phyloP scores from a whole-genome alignment of 2,888 invertebrate genomes.

The Phorcus lineatus region DNA sequence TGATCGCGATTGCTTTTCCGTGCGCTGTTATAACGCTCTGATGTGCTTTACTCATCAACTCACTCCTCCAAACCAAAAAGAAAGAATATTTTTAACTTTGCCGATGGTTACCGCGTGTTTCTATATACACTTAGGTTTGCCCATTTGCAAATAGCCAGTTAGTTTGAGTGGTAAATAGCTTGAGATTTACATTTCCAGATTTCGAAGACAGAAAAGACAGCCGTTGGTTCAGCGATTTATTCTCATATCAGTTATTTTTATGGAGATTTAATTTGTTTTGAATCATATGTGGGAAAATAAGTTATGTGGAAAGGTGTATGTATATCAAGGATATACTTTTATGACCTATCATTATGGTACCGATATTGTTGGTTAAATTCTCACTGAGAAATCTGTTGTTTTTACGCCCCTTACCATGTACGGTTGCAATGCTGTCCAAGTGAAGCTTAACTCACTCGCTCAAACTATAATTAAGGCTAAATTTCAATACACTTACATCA shows the following conservation, averaged over 20 bases:
- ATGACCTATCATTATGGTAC: no score
- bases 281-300: not conserved
- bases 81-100: slow-evolving; percentile 15
- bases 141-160: slow-evolving; percentile 4
- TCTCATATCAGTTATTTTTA: not conserved
- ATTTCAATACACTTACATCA: no score
- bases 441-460: no score
- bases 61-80: not conserved
- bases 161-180: not conserved
- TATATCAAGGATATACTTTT: not conserved
- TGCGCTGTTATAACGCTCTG: not conserved
- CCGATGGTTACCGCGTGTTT: not conserved
- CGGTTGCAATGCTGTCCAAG: no score
- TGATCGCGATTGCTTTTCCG: not conserved
- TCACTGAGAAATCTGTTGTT: no score
- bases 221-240: not conserved
- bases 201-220: not conserved
- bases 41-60: not conserved
- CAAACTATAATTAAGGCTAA: no score
- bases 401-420: no score
- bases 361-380: no score
- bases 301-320: not conserved
- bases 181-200: not conserved
- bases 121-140: not conserved
- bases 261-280: not conserved